A percentile compares a stretch with the other conserved stretches of the same genome.
Evolutionary conservation across 2,888 invertebrate genomes (phyloP).

Genomic region (Laspeyria flexula): DNA sequence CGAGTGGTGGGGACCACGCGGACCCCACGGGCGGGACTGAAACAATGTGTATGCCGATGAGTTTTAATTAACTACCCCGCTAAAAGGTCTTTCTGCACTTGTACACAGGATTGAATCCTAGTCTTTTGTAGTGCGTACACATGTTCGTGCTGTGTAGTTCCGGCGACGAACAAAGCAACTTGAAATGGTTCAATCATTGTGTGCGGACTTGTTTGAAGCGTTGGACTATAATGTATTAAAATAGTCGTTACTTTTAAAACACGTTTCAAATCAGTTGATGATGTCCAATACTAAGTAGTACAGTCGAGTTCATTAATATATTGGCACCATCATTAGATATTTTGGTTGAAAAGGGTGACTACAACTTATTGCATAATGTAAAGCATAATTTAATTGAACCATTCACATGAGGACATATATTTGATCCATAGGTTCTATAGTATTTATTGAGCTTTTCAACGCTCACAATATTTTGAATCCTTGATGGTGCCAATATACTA

Average conservation of each 20-base stretch:
- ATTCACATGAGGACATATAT: no score
- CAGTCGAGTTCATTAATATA: no score
- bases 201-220: not conserved
- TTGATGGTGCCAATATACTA: no score
- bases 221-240: not conserved
- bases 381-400: no score
- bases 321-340: no score
- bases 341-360: no score
- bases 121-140: not conserved
- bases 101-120: not conserved
- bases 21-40: conserved; percentile 2
- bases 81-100: conserved; percentile 12
- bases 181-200: not conserved
- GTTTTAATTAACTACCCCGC: conserved; percentile 22
- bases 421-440: no score
- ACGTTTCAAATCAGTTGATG: no score
- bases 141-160: not conserved
- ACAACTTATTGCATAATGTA: no score
- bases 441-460: no score
- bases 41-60: conserved; percentile 16
- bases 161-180: not conserved
- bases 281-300: no score
- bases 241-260: not conserved
- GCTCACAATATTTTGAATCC: no score
- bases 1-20: conserved; percentile 8